phyloP scores from a whole-genome alignment of 2,797 vertebrate species.

The Chelon auratus region DNA sequence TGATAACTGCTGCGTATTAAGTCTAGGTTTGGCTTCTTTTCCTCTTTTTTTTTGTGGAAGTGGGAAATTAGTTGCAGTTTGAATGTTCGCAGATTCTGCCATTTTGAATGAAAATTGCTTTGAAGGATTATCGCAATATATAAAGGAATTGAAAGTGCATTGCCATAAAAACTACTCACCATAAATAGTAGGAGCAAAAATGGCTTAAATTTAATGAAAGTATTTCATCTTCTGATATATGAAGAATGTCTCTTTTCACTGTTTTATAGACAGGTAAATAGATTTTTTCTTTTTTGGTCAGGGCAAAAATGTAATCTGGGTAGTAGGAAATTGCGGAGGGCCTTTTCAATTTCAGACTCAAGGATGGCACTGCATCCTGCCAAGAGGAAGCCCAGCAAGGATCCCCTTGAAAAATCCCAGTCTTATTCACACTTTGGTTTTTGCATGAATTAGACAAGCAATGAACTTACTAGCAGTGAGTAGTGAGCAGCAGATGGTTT shows the following conservation, averaged over 20 bases:
- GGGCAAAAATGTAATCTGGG: neutral
- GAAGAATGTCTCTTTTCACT: too few species aligned
- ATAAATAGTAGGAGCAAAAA: neutral
- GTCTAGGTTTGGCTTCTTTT: neutral
- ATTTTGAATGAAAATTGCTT: neutral
- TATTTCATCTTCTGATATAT: neutral
- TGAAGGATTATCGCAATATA: neutral
- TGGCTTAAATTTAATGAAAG: neutral
- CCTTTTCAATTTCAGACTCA: neutral
- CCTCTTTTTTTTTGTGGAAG: slow-evolving; percentile 1
- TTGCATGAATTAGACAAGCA: neutral
- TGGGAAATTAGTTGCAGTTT: too few species aligned
- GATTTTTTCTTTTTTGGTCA: neutral
- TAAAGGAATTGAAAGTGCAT: neutral
- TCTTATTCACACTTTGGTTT: neutral
- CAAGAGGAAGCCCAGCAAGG: neutral
- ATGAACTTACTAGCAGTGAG: neutral
- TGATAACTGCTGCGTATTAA: neutral
- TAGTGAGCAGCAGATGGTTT: neutral
- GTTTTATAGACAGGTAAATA: too few species aligned
- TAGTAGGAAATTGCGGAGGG: too few species aligned
- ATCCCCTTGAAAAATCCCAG: too few species aligned
- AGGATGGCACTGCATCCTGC: neutral
- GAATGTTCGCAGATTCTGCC: neutral
- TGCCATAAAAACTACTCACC: too few species aligned